Evolutionary conservation across 2,888 invertebrate species (phyloP), one percentile per base, ranked within the genome.

Genomic region (Meiosimyza platycephala): DNA sequence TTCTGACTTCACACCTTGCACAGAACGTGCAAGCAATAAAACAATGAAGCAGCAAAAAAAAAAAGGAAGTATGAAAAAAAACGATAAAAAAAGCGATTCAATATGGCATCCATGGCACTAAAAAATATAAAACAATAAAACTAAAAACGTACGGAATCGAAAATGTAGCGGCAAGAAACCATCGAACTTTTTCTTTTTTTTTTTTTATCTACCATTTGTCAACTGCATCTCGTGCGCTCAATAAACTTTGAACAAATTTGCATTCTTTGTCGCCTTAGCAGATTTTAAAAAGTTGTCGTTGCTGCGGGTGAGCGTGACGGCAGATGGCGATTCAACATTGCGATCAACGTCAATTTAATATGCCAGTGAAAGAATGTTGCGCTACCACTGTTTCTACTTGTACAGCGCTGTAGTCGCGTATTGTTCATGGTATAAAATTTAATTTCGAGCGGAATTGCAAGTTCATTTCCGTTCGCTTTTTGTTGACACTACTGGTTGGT

Each of bases 221-320:
- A 80, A 80, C 80, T 28, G 59, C 59, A 69, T 81, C 40, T 40
- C 81, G 82, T 82, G 81, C 82, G 80, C 81, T 80, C 82, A 81
- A 82, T 82, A 81, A 82, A 81, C 82, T 81, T 82, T 79, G 78
- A 82, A 80, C 82, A 80, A 82, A 82, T 82, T 82, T 82, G 82
- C 81, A 82, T 82, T 79, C 73, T 69, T 60, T 59, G 59, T 60
- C 69, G 51, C 59, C 69, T 59, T 50, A 28, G 15, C 60, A 40
- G 40, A 40, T 40, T 40, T 40, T 40, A 9, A 9, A 40, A 40
- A 9, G 6, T 40, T 40, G 40, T 40, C 40, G 9, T 40, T 40
- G 40, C 9, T 40, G 40, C 9, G 40, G 40, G 40, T 6, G 51
- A 60, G 28, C 22, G 22, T 3, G 18, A 22, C 28, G 3, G 18